Evolutionary conservation across 92 coral and sea anemone genomes (phyloP).

Genomic region (Epizoanthus ramosus): DNA sequence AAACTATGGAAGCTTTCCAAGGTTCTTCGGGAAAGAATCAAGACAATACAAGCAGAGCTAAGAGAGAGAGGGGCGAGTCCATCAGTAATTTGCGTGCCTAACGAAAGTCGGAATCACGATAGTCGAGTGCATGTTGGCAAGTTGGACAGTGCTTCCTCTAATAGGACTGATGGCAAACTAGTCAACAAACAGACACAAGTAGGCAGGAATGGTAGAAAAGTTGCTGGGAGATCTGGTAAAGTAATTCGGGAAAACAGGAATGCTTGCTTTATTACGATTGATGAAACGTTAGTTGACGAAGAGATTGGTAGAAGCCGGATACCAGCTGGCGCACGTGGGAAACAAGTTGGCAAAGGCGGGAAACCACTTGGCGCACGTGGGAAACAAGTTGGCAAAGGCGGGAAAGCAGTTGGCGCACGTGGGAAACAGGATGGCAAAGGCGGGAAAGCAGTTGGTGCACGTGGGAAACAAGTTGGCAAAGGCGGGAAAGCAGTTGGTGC

Average conservation of each 20-base stretch:
- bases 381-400: background rate
- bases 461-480: background rate
- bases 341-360: background rate
- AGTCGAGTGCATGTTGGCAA: too few species aligned
- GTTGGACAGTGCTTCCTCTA: background rate
- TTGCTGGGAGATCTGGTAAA: background rate
- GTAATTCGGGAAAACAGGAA: background rate
- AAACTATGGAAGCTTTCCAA: background rate
- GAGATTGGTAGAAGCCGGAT: background rate
- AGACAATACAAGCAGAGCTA: background rate
- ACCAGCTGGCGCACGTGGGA: background rate
- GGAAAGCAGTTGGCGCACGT: background rate
- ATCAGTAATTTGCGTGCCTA: background rate
- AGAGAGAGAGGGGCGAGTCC: background rate
- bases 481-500: background rate
- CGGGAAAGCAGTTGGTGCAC: background rate
- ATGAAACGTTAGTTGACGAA: background rate
- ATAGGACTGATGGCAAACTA: background rate
- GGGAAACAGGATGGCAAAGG: background rate
- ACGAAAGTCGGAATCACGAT: too few species aligned
- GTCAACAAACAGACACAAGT: background rate
- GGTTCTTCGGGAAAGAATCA: constrained; percentile 26
- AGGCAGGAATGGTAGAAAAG: background rate
- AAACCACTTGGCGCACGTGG: background rate
- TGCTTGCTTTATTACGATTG: background rate